Base-by-base conservation (phyloP, 1,140 invertebrate species). In the Delia radicum region DNA sequence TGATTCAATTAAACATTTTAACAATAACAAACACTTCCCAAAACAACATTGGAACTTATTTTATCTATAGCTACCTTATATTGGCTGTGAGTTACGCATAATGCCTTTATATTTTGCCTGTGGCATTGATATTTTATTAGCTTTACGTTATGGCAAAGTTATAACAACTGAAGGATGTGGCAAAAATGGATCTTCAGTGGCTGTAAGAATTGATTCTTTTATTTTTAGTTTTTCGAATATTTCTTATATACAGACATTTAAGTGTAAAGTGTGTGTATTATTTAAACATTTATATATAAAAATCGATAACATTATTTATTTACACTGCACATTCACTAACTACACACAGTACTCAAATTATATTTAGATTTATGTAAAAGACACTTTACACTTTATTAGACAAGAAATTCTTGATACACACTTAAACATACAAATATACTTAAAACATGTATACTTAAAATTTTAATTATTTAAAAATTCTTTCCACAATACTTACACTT, bases 101-200 rank as follows among this genome's bases (percentile, higher is more conserved):
- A 27, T 85, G 78, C 82, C 85, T 42, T 77, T 86, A 77, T 86
- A 80, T 81, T 75, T 83, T 78, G 84, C 83, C 75, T 80, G 80
- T 71, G 79, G 81, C 76, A 75, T 86, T 73, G 80, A 85, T 80
- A 77, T 82, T 77, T 76, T 82, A 72, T 78, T 86, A 80, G 75
- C 80, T 31, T 75, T 82, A 71, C 82, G 82, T 75, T 85, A 85
- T 77, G 67, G 79, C 8, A 82, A 90, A 81, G 91, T 94, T 85
- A 96, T 97, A 86, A 92, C 96, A 84, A 92, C 92, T 81, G 96
- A 96, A 84, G 98, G 97, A 86, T 92, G 94, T 80, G 97, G 97
- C 81, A 98, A 97, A 90, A 99, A 99, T 89, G 97, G 97, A 88
- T 94, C 93, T 80, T 93, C 93, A 80, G 92, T 94, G 85, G 93